phyloP scores from a whole-genome alignment of 2,888 invertebrate species.

The Pristionchus mayeri region DNA sequence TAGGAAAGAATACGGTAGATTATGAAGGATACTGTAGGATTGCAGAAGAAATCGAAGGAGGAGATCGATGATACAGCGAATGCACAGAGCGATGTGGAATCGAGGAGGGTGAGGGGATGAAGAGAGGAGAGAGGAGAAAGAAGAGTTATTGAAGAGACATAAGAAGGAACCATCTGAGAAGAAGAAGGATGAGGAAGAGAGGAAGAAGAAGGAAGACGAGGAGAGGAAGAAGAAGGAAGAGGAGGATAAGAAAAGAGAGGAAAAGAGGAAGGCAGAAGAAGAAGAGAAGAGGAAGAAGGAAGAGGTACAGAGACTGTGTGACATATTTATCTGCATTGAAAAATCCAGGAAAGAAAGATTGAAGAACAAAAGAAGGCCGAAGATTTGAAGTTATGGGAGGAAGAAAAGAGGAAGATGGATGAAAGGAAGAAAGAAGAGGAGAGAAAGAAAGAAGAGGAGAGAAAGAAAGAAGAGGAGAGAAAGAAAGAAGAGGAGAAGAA shows the following conservation, averaged over 20 bases:
- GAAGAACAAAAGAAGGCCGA: too few relatives aligned
- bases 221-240: slow-evolving; percentile 1
- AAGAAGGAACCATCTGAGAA: background rate
- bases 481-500: slow-evolving; percentile 6
- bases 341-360: background rate
- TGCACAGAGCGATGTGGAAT: background rate
- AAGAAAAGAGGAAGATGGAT: too few relatives aligned
- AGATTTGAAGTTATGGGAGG: background rate
- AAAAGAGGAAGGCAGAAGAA: background rate
- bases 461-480: background rate
- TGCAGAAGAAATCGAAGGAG: background rate
- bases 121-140: background rate
- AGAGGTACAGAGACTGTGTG: background rate
- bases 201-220: background rate
- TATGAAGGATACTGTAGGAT: background rate
- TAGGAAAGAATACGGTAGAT: background rate
- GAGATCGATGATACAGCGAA: background rate
- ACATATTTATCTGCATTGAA: background rate
- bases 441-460: too few relatives aligned
- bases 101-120: background rate
- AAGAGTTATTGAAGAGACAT: background rate
- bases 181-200: too few relatives aligned
- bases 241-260: background rate
- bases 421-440: too few relatives aligned
- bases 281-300: background rate